These are phyloP conservation scores for Lamprotornis superbus DNA, from an alignment of 2,113 vertebrate genomes.

Conservation along the genomic window DNA sequence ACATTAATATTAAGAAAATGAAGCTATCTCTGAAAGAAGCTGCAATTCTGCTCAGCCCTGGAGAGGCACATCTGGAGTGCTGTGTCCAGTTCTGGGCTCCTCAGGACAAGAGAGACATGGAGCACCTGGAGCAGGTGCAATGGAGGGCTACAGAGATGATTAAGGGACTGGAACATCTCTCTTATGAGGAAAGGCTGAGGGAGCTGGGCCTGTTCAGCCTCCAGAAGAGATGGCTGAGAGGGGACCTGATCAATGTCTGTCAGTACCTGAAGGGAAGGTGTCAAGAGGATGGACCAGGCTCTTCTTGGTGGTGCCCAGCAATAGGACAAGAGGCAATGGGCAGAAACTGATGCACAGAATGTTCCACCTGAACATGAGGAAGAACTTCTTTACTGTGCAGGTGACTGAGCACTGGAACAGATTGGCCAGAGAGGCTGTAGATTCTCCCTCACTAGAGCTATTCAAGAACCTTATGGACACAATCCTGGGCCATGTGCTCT, in stretches of 20 bases:
- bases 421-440: background rate
- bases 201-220: background rate
- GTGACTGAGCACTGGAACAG: background rate
- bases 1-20: background rate
- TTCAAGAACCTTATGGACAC: background rate
- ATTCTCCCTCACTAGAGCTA: background rate
- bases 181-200: background rate
- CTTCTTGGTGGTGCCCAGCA: rapidly evolving
- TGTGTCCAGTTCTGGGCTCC: background rate
- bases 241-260: too few relatives aligned
- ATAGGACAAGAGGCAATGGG: background rate
- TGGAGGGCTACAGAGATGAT: background rate
- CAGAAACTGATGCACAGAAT: background rate
- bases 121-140: background rate
- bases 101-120: rapidly evolving
- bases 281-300: background rate
- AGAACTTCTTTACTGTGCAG: background rate
- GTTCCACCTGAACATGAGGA: background rate
- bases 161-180: background rate
- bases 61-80: background rate
- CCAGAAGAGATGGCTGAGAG: rapidly evolving
- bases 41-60: background rate
- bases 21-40: background rate
- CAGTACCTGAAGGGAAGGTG: too few relatives aligned
- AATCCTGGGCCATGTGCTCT: background rate